These are phyloP conservation scores for Phylloscopus whistleri DNA, from an alignment of 2,113 vertebrate species.

Conservation along the genomic window DNA sequence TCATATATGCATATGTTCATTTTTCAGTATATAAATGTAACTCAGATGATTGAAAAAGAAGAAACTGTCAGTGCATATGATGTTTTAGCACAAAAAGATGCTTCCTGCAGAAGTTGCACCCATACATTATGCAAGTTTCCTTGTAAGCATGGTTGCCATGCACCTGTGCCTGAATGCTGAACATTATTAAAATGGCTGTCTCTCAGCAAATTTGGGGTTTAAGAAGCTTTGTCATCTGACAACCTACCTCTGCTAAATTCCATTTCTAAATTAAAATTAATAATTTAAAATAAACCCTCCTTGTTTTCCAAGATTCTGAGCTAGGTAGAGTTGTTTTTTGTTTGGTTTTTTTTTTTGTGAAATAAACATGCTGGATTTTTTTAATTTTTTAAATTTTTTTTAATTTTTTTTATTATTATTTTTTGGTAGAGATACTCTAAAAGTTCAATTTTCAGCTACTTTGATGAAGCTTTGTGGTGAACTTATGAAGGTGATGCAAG, in stretches of 20 bases:
- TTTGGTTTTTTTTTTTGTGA: neutral
- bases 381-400: too few species aligned
- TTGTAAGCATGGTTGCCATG: neutral
- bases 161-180: neutral
- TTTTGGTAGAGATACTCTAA: neutral
- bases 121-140: neutral
- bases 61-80: neutral
- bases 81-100: neutral
- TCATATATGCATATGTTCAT: neutral
- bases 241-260: neutral
- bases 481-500: neutral
- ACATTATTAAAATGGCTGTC: neutral
- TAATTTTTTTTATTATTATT: neutral
- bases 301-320: neutral
- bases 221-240: neutral
- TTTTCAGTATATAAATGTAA: neutral
- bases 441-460: slow-evolving; percentile 8
- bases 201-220: neutral
- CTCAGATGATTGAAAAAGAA: neutral
- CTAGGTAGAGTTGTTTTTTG: neutral
- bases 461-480: slow-evolving; percentile 2
- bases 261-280: neutral
- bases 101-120: neutral
- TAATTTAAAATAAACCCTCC: neutral
- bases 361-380: neutral